Evolutionary conservation across 35 echinoderm and acorn worm species (phyloP).

Genomic region (Strongylocentrotus purpuratus): DNA sequence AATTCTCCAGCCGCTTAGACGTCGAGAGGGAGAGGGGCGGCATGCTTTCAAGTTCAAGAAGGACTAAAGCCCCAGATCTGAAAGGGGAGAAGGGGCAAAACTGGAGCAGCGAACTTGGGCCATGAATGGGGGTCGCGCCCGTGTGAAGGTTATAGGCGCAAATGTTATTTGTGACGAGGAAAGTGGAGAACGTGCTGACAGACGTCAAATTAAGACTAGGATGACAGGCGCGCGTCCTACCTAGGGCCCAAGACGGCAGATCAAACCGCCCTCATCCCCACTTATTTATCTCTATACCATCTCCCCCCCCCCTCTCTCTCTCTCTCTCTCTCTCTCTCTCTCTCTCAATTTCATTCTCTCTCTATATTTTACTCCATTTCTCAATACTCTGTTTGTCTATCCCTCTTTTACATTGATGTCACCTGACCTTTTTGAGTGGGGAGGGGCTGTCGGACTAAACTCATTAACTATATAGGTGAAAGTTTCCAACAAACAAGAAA

Average conservation of each 20-base stretch:
- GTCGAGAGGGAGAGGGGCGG: slow-evolving; percentile 27
- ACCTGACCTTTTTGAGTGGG: too few relatives aligned
- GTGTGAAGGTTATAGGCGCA: slow-evolving; percentile 53
- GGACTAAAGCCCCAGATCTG: neutral
- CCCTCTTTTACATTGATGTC: too few relatives aligned
- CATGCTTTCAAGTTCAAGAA: slow-evolving; percentile 44
- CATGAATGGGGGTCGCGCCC: slow-evolving; percentile 21
- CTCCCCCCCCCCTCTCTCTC: neutral
- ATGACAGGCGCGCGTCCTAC: slow-evolving; percentile 23
- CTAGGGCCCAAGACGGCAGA: neutral
- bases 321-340: neutral
- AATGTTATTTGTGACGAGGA: slow-evolving; percentile 57
- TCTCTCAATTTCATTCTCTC: too few relatives aligned
- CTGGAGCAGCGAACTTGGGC: slow-evolving; percentile 20
- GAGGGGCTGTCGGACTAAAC: too few relatives aligned
- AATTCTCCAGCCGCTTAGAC: neutral
- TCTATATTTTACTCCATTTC: too few relatives aligned
- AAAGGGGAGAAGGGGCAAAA: slow-evolving; percentile 39
- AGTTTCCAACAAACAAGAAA: too few relatives aligned
- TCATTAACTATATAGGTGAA: too few relatives aligned
- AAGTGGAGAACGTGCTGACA: slow-evolving; percentile 41
- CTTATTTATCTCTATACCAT: slow-evolving; percentile 1
- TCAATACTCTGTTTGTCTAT: too few relatives aligned
- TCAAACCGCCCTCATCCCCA: slow-evolving; percentile 4
- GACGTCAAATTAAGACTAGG: slow-evolving; percentile 47